Conservation (phyloP, 23 tunicate genomes). For the Phallusia fumigata region DNA sequence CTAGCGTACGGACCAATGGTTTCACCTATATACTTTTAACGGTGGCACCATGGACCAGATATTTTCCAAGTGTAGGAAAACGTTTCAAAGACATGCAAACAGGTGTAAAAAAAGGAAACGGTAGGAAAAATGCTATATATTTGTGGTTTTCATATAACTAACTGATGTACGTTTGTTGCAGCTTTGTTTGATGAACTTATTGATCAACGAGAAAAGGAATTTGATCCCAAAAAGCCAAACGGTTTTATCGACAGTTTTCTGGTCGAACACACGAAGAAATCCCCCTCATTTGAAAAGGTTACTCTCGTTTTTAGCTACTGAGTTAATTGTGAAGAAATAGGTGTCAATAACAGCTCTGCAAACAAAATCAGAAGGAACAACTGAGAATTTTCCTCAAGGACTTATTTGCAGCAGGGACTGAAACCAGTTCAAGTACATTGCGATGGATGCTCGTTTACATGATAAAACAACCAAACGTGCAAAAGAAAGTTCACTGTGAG, state of each 20-base stretch:
- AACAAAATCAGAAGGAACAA: conserved; percentile 25
- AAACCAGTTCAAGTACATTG: conserved; percentile 31
- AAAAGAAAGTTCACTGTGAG: conserved; percentile 35
- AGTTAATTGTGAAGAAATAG: no score
- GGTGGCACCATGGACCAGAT: neutral
- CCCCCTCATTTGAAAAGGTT: conserved; percentile 5
- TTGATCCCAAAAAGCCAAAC: neutral
- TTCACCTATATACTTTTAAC: neutral
- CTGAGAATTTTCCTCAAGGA: conserved; percentile 27
- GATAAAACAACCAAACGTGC: conserved; percentile 18
- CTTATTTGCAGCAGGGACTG: conserved; percentile 39
- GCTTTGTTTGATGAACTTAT: neutral
- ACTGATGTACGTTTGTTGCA: neutral
- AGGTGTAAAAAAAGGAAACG: neutral
- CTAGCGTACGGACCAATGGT: neutral
- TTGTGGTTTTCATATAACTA: no score
- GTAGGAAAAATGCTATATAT: neutral
- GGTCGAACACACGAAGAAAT: neutral
- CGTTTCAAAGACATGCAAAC: neutral
- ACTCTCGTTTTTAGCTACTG: no score
- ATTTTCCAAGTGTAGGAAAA: neutral
- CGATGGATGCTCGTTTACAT: conserved; percentile 23
- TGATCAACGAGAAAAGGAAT: conserved; percentile 1
- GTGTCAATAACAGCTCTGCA: neutral
- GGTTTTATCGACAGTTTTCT: conserved; percentile 18